phyloP scores from a whole-genome alignment of 2,797 vertebrate species.

The Falco novaeseelandiae region DNA sequence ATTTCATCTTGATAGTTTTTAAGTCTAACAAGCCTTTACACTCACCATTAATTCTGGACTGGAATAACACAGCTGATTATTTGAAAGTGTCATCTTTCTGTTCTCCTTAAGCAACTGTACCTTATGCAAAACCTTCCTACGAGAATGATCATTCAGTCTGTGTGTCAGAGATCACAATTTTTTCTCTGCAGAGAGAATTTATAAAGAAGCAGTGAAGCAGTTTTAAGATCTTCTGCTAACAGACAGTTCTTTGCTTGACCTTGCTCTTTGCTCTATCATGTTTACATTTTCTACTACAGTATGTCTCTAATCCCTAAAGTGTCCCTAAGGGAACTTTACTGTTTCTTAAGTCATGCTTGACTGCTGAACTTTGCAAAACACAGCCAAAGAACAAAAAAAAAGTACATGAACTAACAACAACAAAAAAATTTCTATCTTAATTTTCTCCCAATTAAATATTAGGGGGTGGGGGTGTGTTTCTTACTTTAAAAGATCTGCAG shows the following conservation, averaged over 20 bases:
- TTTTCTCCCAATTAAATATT: neutral
- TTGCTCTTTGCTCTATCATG: conserved; percentile 68
- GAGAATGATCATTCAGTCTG: neutral
- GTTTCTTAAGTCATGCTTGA: conserved; percentile 48
- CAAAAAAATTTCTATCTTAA: neutral
- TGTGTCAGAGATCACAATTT: conserved; percentile 17
- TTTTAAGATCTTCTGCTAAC: conserved; percentile 72
- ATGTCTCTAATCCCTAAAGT: conserved; percentile 65
- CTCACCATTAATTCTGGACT: neutral
- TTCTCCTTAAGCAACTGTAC: neutral
- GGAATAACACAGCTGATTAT: neutral
- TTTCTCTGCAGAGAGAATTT: conserved; percentile 58
- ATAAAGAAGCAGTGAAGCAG: conserved; percentile 68
- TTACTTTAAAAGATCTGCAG: neutral
- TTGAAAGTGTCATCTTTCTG: neutral
- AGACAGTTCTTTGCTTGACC: conserved; percentile 64
- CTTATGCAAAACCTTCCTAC: conserved; percentile 26
- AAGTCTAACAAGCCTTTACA: neutral
- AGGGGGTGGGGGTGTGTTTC: fast-evolving
- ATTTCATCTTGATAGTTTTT: neutral
- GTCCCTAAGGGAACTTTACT: conserved; percentile 66
- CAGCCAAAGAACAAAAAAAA: neutral
- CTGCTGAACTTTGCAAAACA: conserved; percentile 59
- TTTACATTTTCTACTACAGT: conserved; percentile 74
- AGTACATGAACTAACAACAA: neutral